A percentile compares a stretch with the other conserved stretches of the same genome.
These are phyloP conservation scores for Margaritifera margaritifera DNA, from an alignment of 2,888 invertebrate genomes.

Conservation along the genomic window DNA sequence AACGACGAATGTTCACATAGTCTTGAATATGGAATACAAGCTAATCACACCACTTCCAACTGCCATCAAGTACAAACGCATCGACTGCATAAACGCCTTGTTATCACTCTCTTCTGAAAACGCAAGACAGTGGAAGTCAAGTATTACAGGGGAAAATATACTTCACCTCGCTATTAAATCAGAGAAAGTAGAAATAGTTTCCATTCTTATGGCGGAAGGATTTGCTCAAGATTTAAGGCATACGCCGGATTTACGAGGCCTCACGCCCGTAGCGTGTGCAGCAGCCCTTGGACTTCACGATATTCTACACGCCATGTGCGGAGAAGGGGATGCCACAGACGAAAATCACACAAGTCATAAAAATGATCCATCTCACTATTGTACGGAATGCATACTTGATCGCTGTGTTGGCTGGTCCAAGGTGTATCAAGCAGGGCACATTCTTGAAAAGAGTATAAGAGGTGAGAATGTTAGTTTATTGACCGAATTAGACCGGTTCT, in stretches of 20 bases:
- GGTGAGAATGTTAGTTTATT: neutral
- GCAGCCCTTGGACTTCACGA: conserved; percentile 17
- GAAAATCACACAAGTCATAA: conserved; percentile 8
- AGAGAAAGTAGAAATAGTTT: conserved; percentile 16
- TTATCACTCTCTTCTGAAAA: neutral
- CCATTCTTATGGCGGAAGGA: conserved; percentile 13
- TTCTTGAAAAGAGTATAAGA: neutral
- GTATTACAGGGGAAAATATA: conserved; percentile 28
- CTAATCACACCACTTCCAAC: conserved; percentile 10
- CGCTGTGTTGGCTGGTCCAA: conserved; percentile 44
- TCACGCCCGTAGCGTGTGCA: conserved; percentile 17
- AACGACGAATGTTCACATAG: neutral
- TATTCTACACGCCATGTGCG: neutral
- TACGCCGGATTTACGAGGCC: conserved; percentile 2
- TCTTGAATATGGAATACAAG: conserved; percentile 5
- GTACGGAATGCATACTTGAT: conserved; percentile 35
- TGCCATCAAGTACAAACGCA: conserved; percentile 6
- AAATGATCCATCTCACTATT: conserved; percentile 19
- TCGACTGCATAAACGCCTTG: conserved; percentile 10
- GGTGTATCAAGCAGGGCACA: conserved; percentile 10
- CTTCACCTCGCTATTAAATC: conserved; percentile 36
- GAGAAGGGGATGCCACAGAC: conserved; percentile 2
- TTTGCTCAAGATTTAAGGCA: conserved; percentile 2
- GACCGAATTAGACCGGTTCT: neutral
- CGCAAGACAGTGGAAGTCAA: conserved; percentile 3